Evolutionary conservation across 2,113 vertebrate species (phyloP), one percentile per base, ranked within the genome.

Genomic region (Trochalopteron elliotii): DNA sequence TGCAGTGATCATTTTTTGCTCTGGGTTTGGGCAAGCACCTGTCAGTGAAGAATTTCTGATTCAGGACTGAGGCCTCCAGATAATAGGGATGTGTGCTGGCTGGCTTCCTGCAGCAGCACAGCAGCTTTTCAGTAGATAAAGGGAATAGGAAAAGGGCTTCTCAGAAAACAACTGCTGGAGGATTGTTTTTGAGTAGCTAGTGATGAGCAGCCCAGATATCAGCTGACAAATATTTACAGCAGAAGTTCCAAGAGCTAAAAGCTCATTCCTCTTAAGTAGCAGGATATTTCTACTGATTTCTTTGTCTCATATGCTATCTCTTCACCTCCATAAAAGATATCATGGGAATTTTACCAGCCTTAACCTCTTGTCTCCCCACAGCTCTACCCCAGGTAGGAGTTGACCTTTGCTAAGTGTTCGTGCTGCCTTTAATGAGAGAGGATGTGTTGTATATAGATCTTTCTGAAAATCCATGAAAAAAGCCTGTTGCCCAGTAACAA

Each of bases 311-410:
- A 64, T 22, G 22, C n/a, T 93, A 31, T 91, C 53, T 78, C 56
- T 94, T 82, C 72, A 68, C 70, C 64, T 90, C 63, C 31, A 24
- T 70, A n/a, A 47, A 70, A 83, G 82, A 70, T 63, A 77, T 9
- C 59, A 63, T 35, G 92, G 92, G 90, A 96, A 90, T 93, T 94
- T 95, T 80, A 90, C 68, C 85, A 89, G 81, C 68, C 52, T 96
- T 96, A 92, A 95, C 88, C 92, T 93, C 94, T 90, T 93, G 85
- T 83, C 76, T 93, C 79, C 88, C 90, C 94, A 90, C 79, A 86
- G 85, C 83, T 95, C 68, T 78, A 90, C 64, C 56, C 87, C 79
- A 96, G 85, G 60, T 95, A 96, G 87, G 39, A 88, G 75, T 12
- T 96, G 88, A 93, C 93, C 96, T 94, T 93, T 93, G 85, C 90